These are phyloP conservation scores for Gallinago jamesoni DNA, from an alignment of 2,113 vertebrate species.

Conservation along the genomic window DNA sequence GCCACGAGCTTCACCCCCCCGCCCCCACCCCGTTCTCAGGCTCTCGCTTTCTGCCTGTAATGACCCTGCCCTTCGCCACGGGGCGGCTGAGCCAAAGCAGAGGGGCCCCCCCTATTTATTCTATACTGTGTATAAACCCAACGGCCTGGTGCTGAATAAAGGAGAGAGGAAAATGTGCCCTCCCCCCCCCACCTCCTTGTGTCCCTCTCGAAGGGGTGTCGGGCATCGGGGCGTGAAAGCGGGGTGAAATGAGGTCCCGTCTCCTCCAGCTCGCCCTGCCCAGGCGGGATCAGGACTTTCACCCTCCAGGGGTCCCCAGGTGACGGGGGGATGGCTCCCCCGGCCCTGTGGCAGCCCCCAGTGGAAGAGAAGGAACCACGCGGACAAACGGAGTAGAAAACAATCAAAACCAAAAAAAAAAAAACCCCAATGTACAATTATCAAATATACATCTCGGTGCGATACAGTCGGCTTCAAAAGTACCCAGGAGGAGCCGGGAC, in stretches of 20 bases:
- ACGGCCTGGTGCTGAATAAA: not conserved
- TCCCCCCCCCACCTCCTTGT: too few species aligned
- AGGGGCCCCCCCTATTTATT: constrained; percentile 13
- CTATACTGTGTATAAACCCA: constrained; percentile 1
- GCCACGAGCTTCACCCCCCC: too few species aligned
- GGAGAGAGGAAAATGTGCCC: not conserved
- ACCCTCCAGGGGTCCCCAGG: not conserved
- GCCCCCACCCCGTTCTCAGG: not conserved
- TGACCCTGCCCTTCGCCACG: not conserved
- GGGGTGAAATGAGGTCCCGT: not conserved
- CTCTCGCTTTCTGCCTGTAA: not conserved
- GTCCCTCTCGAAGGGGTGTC: accelerated
- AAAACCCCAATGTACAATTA: constrained; percentile 5
- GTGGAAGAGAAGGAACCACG: not conserved
- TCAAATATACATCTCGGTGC: constrained; percentile 48
- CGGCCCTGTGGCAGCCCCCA: too few species aligned
- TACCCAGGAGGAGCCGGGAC: not conserved
- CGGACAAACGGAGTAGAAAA: not conserved
- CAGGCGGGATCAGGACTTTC: not conserved
- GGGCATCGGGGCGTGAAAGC: accelerated
- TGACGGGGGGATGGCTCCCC: not conserved
- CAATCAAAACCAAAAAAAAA: not conserved
- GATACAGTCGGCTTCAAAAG: not conserved
- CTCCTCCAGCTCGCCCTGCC: not conserved
- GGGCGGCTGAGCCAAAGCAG: not conserved